Evolutionary conservation across 2,888 invertebrate genomes (phyloP), one percentile per base, ranked within the genome.

Genomic region (Herminia tarsipennalis): DNA sequence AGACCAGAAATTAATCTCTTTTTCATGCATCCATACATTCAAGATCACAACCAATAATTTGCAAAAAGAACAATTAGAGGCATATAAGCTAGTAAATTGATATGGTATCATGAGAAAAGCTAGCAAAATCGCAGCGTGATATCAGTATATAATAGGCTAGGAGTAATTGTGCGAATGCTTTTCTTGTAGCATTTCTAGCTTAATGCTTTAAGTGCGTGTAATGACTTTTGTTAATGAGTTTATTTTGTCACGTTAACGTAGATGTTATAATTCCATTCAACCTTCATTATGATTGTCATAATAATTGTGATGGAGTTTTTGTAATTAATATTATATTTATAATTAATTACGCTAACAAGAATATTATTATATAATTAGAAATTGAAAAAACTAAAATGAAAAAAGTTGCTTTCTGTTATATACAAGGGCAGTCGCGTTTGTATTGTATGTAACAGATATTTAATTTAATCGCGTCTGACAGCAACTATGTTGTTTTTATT

Each of bases 101-200:
- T 73, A 56, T 40, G 38, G 44, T 53, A 73, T 74, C 71, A 76
- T 81, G 76, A 72, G 79, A 81, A 78, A 68, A 44, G 39, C 21
- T 44, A 56, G 60, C 71, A 78, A 78, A 79, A 78, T 56, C 53
- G 37, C 51, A 53, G 53, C 54, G 62, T 65, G 58, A 72, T 79
- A 79, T 78, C 78, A 76, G 62, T 76, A 70, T 65, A 72, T 78
- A 81, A 76, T 79, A 58, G 60, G 62, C 66, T 48, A 27, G 13
- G 14, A 28, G 16, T 76, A 80, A 81, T 80, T 78, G 81, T 82
- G 81, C 70, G 80, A 81, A 76, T 65, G 41, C 17, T 32, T 55
- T 78, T 77, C 70, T 77, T 76, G 46, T 42, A 32, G 16, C 36
- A 36, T 66, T 59, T 57, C 51, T 51, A 40, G 42, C 18, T 13